Evolutionary conservation across 2,888 invertebrate species (phyloP).

Genomic region (Brachylomia viminalis): DNA sequence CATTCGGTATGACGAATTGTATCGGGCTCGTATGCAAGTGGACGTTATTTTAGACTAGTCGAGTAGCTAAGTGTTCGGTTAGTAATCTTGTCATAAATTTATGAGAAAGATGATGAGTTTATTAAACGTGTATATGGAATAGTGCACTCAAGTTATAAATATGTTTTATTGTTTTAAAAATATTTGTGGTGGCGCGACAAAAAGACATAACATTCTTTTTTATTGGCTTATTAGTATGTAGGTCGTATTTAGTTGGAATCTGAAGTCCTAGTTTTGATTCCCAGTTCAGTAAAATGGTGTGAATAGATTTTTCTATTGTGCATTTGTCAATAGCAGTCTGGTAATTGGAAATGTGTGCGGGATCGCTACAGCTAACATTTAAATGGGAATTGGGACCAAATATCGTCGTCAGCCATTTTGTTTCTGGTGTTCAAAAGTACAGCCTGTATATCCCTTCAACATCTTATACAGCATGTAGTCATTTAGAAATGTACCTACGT

Average conservation of each 20-base stretch:
- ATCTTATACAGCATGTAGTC: not conserved
- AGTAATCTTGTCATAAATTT: slow-evolving; percentile 53
- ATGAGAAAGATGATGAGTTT: slow-evolving; percentile 9
- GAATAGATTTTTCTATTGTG: no score
- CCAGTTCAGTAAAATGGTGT: not conserved
- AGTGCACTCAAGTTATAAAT: not conserved
- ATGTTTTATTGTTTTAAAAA: slow-evolving; percentile 21
- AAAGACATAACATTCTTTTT: not conserved
- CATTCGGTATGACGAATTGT: slow-evolving; percentile 85
- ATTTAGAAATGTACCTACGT: not conserved
- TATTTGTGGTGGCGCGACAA: not conserved
- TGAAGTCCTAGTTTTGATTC: not conserved
- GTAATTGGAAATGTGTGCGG: not conserved
- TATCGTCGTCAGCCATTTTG: not conserved
- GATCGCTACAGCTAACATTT: not conserved
- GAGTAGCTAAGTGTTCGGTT: slow-evolving; percentile 40
- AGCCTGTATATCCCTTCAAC: not conserved
- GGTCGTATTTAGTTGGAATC: not conserved
- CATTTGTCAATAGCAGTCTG: no score
- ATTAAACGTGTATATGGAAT: slow-evolving; percentile 10
- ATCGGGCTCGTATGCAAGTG: slow-evolving; percentile 74
- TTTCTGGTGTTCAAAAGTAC: not conserved
- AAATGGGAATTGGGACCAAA: not conserved
- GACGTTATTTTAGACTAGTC: slow-evolving; percentile 43
- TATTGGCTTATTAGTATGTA: slow-evolving; percentile 15